Evolutionary conservation across 2,888 invertebrate genomes (phyloP).

Genomic region (Parthenolecanium corni): DNA sequence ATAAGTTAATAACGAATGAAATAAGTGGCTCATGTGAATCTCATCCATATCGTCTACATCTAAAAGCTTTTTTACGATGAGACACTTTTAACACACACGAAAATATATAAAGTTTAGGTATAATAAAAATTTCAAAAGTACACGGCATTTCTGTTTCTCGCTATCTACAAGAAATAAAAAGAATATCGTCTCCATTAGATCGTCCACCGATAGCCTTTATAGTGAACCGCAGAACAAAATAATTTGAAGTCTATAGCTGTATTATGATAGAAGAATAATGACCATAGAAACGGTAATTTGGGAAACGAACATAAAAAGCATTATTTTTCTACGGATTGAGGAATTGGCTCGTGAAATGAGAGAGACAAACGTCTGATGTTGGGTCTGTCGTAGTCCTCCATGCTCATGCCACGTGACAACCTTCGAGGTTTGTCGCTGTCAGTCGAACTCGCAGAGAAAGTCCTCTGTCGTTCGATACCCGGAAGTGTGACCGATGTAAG

Average conservation of each 20-base stretch:
- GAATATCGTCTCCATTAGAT: background rate
- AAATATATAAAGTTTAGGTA: no score
- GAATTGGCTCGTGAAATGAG: slow-evolving; percentile 38
- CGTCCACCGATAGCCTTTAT: background rate
- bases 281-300: no score
- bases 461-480: slow-evolving; percentile 60
- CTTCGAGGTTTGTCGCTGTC: slow-evolving; percentile 41
- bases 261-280: background rate
- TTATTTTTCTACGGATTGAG: slow-evolving; percentile 27
- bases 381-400: slow-evolving; percentile 73
- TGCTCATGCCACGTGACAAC: slow-evolving; percentile 54
- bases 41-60: no score
- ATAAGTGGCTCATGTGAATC: no score
- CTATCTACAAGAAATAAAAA: background rate
- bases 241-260: background rate
- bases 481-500: slow-evolving; percentile 71
- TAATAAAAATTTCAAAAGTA: no score
- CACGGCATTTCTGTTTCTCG: no score
- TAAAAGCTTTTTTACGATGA: no score
- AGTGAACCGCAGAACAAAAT: background rate
- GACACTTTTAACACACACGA: no score
- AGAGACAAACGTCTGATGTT: slow-evolving; percentile 63
- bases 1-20: no score
- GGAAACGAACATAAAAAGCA: background rate
- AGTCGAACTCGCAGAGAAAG: slow-evolving; percentile 46